Evolutionary conservation across 2,113 vertebrate genomes (phyloP).

Genomic region (Uria lomvia): DNA sequence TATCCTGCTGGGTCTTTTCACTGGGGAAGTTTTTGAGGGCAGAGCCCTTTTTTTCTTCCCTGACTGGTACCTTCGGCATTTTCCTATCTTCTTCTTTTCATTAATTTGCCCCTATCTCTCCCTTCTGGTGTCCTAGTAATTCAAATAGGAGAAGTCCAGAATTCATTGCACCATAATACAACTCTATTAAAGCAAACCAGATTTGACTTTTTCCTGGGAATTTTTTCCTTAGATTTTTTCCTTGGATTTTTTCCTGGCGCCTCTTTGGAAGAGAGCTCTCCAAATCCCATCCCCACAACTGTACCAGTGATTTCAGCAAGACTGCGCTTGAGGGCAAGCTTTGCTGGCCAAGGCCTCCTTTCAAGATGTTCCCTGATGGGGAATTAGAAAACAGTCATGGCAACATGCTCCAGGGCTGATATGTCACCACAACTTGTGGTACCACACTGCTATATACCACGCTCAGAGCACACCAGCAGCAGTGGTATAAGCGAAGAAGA

Average conservation of each 20-base stretch:
- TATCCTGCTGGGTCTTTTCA: constrained; percentile 57
- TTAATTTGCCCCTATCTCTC: constrained; percentile 14
- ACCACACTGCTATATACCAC: not conserved
- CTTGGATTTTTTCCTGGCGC: not conserved
- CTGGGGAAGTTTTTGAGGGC: constrained; percentile 45
- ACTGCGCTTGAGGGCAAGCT: not conserved
- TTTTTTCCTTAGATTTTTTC: not conserved
- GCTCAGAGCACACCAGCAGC: not conserved
- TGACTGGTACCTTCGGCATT: not conserved
- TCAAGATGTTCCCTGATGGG: not conserved
- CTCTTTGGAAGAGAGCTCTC: not conserved
- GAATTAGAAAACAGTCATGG: not conserved
- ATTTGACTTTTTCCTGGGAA: not conserved
- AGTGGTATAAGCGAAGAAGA: not conserved
- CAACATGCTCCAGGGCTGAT: not conserved
- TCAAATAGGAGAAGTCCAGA: not conserved
- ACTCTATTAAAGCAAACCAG: not conserved
- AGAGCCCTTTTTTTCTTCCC: constrained; percentile 31
- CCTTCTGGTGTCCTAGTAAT: not conserved
- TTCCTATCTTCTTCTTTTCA: constrained; percentile 20
- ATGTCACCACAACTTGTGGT: not conserved
- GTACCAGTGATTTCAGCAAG: not conserved
- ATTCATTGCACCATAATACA: not conserved
- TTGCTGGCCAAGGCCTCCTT: not conserved
- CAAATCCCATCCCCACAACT: not conserved